Conservation (phyloP, 2,113 vertebrate species). For the Corapipo altera region DNA sequence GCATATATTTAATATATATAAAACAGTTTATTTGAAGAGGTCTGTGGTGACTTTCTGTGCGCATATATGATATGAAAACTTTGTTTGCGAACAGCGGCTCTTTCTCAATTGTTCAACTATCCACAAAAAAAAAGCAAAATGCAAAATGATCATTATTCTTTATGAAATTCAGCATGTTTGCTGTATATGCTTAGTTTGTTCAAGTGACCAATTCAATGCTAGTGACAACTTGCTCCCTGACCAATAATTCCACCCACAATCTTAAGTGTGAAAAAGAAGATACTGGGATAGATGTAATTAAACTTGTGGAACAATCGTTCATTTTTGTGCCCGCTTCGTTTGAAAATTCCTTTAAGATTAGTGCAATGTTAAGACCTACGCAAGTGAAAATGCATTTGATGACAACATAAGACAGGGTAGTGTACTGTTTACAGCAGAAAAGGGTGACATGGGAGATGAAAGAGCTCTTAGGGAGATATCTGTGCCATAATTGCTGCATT, state of each 20-base stretch:
- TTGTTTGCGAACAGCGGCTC: neutral
- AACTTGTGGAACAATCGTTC: neutral
- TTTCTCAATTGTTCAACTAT: neutral
- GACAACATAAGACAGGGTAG: neutral
- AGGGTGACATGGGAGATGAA: neutral
- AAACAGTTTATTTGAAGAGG: neutral
- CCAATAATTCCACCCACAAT: neutral
- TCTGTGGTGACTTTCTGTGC: neutral
- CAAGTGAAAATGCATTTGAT: neutral
- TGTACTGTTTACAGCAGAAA: neutral
- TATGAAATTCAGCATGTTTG: neutral
- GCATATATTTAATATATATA: neutral
- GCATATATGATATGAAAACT: accelerated
- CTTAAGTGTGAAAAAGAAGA: neutral
- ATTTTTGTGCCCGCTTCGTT: neutral
- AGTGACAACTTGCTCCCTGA: neutral
- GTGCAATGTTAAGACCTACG: accelerated
- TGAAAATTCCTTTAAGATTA: neutral
- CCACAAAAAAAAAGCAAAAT: neutral
- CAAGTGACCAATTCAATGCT: neutral
- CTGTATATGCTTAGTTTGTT: neutral
- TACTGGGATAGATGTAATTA: neutral
- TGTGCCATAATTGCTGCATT: neutral
- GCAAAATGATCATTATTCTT: neutral
- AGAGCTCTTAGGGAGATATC: neutral